These are phyloP conservation scores for Clitarchus hookeri DNA, from an alignment of 2,888 invertebrate species.

Conservation along the genomic window DNA sequence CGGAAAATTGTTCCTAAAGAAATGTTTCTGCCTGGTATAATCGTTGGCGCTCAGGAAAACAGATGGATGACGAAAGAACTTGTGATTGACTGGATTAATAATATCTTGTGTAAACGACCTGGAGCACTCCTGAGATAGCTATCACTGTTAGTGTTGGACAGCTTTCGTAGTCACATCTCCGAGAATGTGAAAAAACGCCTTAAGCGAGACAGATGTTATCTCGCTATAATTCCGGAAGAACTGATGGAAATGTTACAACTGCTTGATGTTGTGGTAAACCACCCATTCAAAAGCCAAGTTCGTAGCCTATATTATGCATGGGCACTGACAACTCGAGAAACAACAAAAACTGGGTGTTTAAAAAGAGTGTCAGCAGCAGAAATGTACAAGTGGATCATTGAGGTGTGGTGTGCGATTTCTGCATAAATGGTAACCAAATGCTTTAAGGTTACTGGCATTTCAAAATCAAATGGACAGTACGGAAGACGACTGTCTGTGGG, in stretches of 20 bases:
- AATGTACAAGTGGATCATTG: not conserved
- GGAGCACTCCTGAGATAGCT: not conserved
- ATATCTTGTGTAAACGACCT: not conserved
- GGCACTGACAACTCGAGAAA: not conserved
- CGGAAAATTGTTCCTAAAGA: not conserved
- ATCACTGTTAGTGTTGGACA: not conserved
- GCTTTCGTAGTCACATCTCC: not conserved
- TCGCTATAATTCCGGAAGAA: not conserved
- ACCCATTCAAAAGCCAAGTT: not conserved
- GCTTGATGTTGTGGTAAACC: not conserved
- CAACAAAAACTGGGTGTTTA: not conserved
- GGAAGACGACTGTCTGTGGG: not conserved
- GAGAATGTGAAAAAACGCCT: not conserved
- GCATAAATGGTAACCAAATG: too few species aligned
- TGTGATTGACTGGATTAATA: not conserved
- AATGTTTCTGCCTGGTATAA: not conserved
- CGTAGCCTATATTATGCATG: not conserved
- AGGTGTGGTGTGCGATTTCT: not conserved
- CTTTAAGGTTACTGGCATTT: not conserved
- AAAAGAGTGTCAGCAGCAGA: not conserved
- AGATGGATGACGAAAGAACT: not conserved
- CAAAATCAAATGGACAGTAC: not conserved
- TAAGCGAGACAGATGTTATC: not conserved
- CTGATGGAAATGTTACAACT: not conserved
- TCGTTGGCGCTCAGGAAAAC: not conserved